Evolutionary conservation across 1,140 invertebrate species (phyloP).

Genomic region (Caenorhabditis tropicalis): DNA sequence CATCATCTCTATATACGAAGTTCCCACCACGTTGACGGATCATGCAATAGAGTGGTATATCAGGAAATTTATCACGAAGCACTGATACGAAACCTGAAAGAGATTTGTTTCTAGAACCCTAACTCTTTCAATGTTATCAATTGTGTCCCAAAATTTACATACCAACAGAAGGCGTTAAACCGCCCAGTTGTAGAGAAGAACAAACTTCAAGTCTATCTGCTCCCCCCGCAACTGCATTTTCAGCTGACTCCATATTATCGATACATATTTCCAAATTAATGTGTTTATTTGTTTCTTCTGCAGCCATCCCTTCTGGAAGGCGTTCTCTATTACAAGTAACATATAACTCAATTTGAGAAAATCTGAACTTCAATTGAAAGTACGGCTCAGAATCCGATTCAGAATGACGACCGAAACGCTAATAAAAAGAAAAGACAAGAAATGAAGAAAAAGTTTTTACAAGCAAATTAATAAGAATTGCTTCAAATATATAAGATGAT

Average conservation of each 20-base stretch:
- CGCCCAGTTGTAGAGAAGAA: slow-evolving; percentile 7
- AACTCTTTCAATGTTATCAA: no score
- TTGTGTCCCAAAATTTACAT: no score
- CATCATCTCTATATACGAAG: neutral
- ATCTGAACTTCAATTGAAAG: neutral
- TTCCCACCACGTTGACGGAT: slow-evolving; percentile 6
- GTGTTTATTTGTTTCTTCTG: no score
- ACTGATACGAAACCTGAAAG: neutral
- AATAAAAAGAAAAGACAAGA: no score
- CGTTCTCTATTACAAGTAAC: no score
- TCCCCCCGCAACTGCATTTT: slow-evolving; percentile 2
- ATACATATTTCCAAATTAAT: slow-evolving; percentile 21
- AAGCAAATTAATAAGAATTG: no score
- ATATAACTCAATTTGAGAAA: neutral
- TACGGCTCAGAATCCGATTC: no score
- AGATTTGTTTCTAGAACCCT: neutral
- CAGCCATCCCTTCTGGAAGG: neutral
- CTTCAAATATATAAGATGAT: neutral
- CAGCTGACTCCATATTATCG: slow-evolving; percentile 6
- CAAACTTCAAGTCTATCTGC: slow-evolving; percentile 18
- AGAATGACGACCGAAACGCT: no score
- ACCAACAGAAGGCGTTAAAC: neutral
- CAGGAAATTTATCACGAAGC: neutral
- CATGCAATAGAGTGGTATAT: slow-evolving; percentile 19
- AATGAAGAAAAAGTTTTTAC: no score